Base-by-base conservation (phyloP, 2,888 invertebrate species). In the Drosophila fulvimacula region DNA sequence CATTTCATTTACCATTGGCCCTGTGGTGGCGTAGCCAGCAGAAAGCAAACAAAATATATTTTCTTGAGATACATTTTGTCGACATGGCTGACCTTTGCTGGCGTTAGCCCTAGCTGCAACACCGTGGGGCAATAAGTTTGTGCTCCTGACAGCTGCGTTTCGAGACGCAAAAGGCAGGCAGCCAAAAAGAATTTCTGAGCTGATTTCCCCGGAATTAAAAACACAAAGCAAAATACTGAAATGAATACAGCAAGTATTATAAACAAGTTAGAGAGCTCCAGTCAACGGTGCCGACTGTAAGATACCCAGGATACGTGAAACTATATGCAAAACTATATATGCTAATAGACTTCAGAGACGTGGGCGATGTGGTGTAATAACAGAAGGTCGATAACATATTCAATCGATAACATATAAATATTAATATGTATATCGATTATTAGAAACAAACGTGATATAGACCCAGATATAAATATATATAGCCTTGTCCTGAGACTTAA, bases 71-170 rank as follows among this genome's bases (percentile, higher is more conserved):
- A 49, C 30, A 61, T 46, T 61, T 34, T 30, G 32, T 9, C 52
- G 46, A 30, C 42, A 34, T 39, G 34, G 34, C 46, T 30, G 46
- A 39, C 41, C 46, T 46, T 32, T 51, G 34, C 5, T 48, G 17
- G 24, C 48, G 41, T 53, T 42, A 48, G 46, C 21, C 27, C n/a
- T 17, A 27, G 49, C 19, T 27, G 38, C 63, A 63, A n/a, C 49
- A 72, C 79, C 72, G 78, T 69, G 69, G 74, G 83, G 78, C 83
- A 79, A 73, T 48, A 66, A 64, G 57, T 57, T 77, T 60, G 42
- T 79, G 79, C 57, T 55, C 63, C 67, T 83, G 79, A 79, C 79
- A 81, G 84, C 78, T 81, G 55, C 83, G 69, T 78, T 83, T 83
- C 62, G 39, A 42, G 27, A n/a, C 34, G 5, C 11, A 52, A 36